Percentiles rank a stretch among this genome's conserved stretches.
Conservation (phyloP, 2,113 vertebrate species). For the Burhinus bistriatus region DNA sequence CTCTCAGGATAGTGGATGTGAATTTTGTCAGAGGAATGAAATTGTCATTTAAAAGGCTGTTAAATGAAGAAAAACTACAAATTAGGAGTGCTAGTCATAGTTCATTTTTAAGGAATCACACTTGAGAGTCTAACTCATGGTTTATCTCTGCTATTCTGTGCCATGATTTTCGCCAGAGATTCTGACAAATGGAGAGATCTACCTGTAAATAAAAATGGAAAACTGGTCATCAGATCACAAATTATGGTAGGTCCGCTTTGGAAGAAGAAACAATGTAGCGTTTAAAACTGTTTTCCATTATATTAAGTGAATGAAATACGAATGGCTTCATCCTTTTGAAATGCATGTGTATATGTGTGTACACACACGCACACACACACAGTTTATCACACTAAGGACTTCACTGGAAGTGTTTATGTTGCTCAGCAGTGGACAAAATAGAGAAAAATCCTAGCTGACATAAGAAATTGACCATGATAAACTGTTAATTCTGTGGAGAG, state of each 20-base stretch:
- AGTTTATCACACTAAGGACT: background rate
- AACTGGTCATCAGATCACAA: background rate
- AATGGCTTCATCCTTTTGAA: background rate
- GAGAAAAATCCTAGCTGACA: background rate
- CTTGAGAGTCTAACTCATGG: background rate
- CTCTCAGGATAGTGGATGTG: background rate
- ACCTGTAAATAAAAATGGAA: background rate
- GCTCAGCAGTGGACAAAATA: background rate
- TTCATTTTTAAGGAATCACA: background rate
- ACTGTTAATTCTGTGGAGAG: background rate
- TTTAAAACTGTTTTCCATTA: background rate
- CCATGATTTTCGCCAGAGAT: background rate
- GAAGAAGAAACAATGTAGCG: background rate
- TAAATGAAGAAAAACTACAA: background rate
- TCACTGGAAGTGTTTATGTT: background rate
- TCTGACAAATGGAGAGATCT: background rate
- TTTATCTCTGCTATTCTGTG: background rate
- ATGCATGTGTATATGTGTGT: background rate
- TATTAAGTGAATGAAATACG: background rate
- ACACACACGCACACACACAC: rapidly evolving
- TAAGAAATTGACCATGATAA: background rate
- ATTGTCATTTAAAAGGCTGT: background rate
- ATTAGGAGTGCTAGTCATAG: background rate
- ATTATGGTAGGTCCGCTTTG: background rate
- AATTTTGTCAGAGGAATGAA: background rate